A percentile compares a stretch with the other conserved stretches of the same genome.
phyloP scores from a whole-genome alignment of 2,113 vertebrate genomes.

The Forbesichthys papilliferus region DNA sequence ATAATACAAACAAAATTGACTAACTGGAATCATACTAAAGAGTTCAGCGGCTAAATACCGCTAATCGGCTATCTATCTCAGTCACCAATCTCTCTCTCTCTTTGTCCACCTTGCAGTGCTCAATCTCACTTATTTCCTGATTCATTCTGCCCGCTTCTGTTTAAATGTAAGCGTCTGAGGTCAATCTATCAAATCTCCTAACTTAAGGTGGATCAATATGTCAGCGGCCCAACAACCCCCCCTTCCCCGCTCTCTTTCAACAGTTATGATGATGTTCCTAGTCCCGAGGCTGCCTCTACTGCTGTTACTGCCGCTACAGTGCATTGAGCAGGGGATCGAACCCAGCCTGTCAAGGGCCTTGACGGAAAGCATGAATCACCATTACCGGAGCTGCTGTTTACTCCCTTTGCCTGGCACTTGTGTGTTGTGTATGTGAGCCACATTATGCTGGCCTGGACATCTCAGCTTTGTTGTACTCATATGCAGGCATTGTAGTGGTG shows the following conservation, averaged over 20 bases:
- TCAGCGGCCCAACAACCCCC: conserved; percentile 70
- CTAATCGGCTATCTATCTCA: conserved; percentile 8
- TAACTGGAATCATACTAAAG: background rate
- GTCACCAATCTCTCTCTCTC: conserved; percentile 5
- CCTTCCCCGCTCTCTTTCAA: conserved; percentile 30
- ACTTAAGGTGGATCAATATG: conserved; percentile 77
- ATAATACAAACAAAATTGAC: no score
- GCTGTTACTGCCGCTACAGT: conserved; percentile 73
- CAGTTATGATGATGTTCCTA: conserved; percentile 82
- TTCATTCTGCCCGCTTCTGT: conserved; percentile 49
- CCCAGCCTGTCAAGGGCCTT: conserved; percentile 76
- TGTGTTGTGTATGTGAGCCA: conserved; percentile 36
- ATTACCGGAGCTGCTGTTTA: conserved; percentile 73
- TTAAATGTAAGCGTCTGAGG: conserved; percentile 59
- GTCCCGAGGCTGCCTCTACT: conserved; percentile 48
- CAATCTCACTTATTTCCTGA: conserved; percentile 37
- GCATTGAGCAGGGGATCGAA: conserved; percentile 82
- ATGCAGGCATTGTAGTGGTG: background rate
- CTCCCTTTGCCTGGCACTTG: conserved; percentile 48
- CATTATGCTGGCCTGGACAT: conserved; percentile 23
- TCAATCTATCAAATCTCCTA: conserved; percentile 79
- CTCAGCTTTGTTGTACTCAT: background rate
- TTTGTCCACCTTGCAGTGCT: background rate
- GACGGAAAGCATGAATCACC: conserved; percentile 83
- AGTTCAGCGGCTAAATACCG: background rate